Evolutionary conservation across 2,113 vertebrate genomes (phyloP).

Genomic region (Phoxinus phoxinus): DNA sequence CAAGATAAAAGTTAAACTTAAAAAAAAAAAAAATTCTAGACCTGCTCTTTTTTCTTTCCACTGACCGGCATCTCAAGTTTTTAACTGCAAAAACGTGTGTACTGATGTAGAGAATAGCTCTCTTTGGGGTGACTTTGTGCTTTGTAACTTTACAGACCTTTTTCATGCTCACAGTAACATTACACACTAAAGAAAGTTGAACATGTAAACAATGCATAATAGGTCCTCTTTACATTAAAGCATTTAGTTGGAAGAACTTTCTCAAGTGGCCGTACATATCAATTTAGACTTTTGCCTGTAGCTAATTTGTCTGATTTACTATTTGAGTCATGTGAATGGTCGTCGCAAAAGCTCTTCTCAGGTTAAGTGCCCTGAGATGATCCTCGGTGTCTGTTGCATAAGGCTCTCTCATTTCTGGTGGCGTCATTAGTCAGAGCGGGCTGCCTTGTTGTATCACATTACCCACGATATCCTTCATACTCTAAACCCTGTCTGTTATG

Average conservation of each 20-base stretch:
- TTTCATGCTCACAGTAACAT: too few relatives aligned
- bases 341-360: slow-evolving; percentile 20
- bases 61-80: too few relatives aligned
- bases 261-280: background rate
- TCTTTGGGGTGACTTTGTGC: too few relatives aligned
- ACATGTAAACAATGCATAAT: too few relatives aligned
- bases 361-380: slow-evolving; percentile 23
- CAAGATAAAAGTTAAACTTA: too few relatives aligned
- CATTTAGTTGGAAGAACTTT: background rate
- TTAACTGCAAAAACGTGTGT: too few relatives aligned
- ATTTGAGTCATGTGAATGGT: background rate
- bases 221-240: background rate
- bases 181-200: too few relatives aligned
- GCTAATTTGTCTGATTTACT: slow-evolving; percentile 23
- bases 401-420: slow-evolving; percentile 16
- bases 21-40: too few relatives aligned
- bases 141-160: too few relatives aligned
- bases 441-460: background rate
- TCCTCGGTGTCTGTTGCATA: background rate
- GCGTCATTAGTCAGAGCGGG: background rate
- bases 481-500: background rate
- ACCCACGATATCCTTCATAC: background rate
- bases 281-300: background rate
- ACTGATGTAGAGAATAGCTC: too few relatives aligned
- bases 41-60: too few relatives aligned